phyloP scores from a whole-genome alignment of 2,797 vertebrate genomes.

The Fistularia tabacaria region DNA sequence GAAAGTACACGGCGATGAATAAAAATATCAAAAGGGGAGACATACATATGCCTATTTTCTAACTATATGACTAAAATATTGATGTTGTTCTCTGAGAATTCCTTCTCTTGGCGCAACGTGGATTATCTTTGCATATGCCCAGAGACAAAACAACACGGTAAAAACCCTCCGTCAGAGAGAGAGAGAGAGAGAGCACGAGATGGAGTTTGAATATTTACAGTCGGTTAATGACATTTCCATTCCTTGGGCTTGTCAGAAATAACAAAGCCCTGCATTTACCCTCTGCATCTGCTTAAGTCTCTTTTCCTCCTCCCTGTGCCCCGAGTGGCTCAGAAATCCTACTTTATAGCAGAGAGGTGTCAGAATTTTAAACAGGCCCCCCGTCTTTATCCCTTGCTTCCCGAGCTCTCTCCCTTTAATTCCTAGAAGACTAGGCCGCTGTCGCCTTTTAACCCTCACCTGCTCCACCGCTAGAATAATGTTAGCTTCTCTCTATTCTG shows the following conservation, averaged over 20 bases:
- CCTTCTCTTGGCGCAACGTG: slow-evolving; percentile 33
- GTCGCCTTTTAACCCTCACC: slow-evolving; percentile 75
- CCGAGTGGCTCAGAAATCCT: slow-evolving; percentile 77
- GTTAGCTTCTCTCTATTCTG: slow-evolving; percentile 60
- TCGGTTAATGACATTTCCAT: slow-evolving; percentile 79
- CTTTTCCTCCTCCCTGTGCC: slow-evolving; percentile 71
- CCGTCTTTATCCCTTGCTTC: slow-evolving; percentile 72
- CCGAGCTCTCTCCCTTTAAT: slow-evolving; percentile 69
- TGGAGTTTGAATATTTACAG: slow-evolving; percentile 76
- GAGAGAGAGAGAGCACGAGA: slow-evolving; percentile 49
- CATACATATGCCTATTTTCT: slow-evolving; percentile 29
- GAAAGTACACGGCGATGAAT: slow-evolving; percentile 58
- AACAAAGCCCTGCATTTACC: slow-evolving; percentile 75
- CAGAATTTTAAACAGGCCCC: slow-evolving; percentile 77
- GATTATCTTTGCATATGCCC: slow-evolving; percentile 68
- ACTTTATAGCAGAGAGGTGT: slow-evolving; percentile 78
- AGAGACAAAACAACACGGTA: slow-evolving; percentile 70
- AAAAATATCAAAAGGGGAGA: slow-evolving; percentile 42
- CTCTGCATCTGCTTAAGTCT: slow-evolving; percentile 78
- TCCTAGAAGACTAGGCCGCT: slow-evolving; percentile 70
- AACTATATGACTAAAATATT: slow-evolving; percentile 67
- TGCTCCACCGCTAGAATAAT: slow-evolving; percentile 71
- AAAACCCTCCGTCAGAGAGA: slow-evolving; percentile 61
- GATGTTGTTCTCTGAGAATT: slow-evolving; percentile 57
- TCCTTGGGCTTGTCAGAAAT: slow-evolving; percentile 75